Conservation (phyloP, 2,797 vertebrate species). For the Sciurus vulgaris region DNA sequence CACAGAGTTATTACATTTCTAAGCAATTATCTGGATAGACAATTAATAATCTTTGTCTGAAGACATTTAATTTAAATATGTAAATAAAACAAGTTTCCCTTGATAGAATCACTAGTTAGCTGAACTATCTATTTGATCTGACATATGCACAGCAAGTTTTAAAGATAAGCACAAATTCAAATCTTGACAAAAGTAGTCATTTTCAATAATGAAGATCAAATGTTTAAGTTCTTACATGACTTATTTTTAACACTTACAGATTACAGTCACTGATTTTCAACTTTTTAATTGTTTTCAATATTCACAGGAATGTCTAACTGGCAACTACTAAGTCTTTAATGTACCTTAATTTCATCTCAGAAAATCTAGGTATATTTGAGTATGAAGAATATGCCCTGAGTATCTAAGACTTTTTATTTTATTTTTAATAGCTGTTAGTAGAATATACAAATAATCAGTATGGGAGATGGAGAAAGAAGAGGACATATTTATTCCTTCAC, state of each 20-base stretch:
- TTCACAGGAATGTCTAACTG: not conserved
- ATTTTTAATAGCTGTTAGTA: not conserved
- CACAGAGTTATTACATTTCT: not conserved
- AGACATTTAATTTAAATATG: constrained; percentile 38
- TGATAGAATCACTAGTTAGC: not conserved
- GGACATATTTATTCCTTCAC: not conserved
- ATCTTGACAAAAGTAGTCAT: constrained; percentile 41
- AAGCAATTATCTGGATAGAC: not conserved
- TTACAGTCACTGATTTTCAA: constrained; percentile 7
- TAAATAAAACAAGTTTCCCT: not conserved
- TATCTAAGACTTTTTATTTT: not conserved
- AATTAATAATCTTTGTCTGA: not conserved
- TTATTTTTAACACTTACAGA: not conserved
- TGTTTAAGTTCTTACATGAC: constrained; percentile 38
- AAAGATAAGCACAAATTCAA: not conserved
- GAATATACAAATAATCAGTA: not conserved
- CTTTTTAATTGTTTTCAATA: not conserved
- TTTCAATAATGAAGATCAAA: not conserved
- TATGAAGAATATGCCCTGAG: not conserved
- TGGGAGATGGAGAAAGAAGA: not conserved
- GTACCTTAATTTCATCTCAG: not conserved
- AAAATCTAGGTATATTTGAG: not conserved
- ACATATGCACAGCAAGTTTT: not conserved
- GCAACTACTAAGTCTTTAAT: not conserved
- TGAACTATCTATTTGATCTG: not conserved